phyloP scores from a whole-genome alignment of 2,113 vertebrate genomes.

The Sceloporus tristichus region DNA sequence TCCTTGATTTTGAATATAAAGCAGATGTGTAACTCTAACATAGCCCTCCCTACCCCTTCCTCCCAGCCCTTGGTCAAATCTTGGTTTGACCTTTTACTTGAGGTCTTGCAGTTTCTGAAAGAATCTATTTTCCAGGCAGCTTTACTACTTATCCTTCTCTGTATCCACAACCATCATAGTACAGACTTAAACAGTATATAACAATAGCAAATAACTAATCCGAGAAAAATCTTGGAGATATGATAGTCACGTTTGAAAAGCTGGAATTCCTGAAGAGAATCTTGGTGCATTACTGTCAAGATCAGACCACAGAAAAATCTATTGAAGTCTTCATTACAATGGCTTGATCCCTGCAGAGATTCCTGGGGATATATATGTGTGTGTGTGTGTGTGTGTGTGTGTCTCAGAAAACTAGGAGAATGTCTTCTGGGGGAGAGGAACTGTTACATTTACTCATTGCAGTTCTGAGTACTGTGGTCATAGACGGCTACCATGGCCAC shows the following conservation, averaged over 20 bases:
- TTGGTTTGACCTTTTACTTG: constrained; percentile 10
- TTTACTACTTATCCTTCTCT: constrained; percentile 37
- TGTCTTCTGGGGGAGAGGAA: constrained; percentile 18
- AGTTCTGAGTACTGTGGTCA: background rate
- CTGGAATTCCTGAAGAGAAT: constrained; percentile 15
- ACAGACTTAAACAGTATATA: constrained; percentile 35
- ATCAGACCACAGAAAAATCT: constrained; percentile 32
- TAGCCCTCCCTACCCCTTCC: constrained; percentile 18
- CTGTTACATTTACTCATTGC: constrained; percentile 16
- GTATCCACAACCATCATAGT: background rate
- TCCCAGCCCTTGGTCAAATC: background rate
- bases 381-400: background rate
- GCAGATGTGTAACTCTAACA: constrained; percentile 37
- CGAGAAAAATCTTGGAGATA: constrained; percentile 34
- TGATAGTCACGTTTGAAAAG: constrained; percentile 31
- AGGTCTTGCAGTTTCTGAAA: constrained; percentile 5
- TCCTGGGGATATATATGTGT: background rate
- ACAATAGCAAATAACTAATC: constrained; percentile 51
- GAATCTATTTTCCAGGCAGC: constrained; percentile 5
- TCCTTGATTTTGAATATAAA: constrained; percentile 13
- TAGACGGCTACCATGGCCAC: background rate
- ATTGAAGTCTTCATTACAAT: constrained; percentile 45
- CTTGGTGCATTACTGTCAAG: constrained; percentile 36
- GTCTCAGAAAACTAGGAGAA: constrained; percentile 17
- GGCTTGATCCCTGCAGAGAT: background rate